Percentiles rank a stretch among this genome's conserved stretches.
phyloP scores from a whole-genome alignment of 2,888 invertebrate genomes.

The Julus scandinavius region DNA sequence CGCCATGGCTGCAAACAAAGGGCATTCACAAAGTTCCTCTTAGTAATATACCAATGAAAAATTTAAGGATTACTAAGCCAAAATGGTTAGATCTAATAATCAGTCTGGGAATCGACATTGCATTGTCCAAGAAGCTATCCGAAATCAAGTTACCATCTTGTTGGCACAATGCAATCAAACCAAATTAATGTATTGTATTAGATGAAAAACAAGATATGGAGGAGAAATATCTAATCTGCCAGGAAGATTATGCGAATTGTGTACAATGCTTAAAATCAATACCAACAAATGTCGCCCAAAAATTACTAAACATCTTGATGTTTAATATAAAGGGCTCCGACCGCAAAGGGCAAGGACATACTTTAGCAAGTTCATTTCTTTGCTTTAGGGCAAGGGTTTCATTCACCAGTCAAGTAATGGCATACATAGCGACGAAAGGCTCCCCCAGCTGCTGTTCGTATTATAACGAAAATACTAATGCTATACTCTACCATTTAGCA shows the following conservation, averaged over 20 bases:
- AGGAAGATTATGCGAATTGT: too few relatives aligned
- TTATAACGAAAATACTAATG: constrained; percentile 45
- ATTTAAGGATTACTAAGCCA: neutral
- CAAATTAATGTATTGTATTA: too few relatives aligned
- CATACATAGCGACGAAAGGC: neutral
- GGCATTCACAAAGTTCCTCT: neutral
- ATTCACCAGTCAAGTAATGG: neutral
- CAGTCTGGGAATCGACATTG: neutral
- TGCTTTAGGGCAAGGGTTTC: neutral
- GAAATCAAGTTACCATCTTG: too few relatives aligned
- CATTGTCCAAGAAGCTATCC: too few relatives aligned
- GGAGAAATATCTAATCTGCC: too few relatives aligned
- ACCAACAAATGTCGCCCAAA: too few relatives aligned
- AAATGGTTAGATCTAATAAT: neutral
- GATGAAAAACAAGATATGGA: too few relatives aligned
- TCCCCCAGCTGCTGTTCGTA: neutral
- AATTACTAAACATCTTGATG: too few relatives aligned
- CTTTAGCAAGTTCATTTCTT: neutral
- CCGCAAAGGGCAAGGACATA: too few relatives aligned
- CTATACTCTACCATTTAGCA: constrained; percentile 28
- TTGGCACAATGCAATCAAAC: too few relatives aligned
- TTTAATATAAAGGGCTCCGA: too few relatives aligned
- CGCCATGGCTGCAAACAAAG: neutral
- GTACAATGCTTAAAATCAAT: too few relatives aligned
- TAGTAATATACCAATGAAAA: neutral